phyloP scores from a whole-genome alignment of 2,888 invertebrate species.

The Pyrocoelia pectoralis region DNA sequence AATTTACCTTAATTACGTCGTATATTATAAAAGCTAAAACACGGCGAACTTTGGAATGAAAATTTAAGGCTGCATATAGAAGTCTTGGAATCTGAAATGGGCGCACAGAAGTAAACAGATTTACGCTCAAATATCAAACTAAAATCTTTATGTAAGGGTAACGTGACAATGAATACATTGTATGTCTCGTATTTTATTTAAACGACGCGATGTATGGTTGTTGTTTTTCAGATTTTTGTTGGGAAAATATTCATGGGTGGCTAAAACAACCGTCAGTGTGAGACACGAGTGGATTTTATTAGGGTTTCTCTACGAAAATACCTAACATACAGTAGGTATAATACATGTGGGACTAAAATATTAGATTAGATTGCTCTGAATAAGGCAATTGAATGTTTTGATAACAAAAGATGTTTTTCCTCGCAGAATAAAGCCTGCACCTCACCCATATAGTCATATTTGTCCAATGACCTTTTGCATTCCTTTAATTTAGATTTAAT shows the following conservation, averaged over 20 bases:
- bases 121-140: neutral
- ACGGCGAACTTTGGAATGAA: conserved; percentile 20
- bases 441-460: no score
- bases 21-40: conserved; percentile 22
- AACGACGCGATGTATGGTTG: conserved; percentile 3
- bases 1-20: conserved; percentile 36
- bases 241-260: conserved; percentile 29
- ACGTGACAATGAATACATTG: conserved; percentile 26
- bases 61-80: conserved; percentile 7
- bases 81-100: conserved; percentile 3
- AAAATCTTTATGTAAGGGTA: neutral
- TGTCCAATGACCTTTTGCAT: no score
- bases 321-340: conserved; percentile 10
- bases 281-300: conserved; percentile 28
- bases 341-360: conserved; percentile 6
- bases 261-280: conserved; percentile 21
- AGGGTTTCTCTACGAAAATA: conserved; percentile 15
- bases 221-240: conserved; percentile 27
- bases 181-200: conserved; percentile 27
- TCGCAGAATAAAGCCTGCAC: neutral
- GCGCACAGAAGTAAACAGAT: conserved; percentile 20
- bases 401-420: neutral
- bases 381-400: conserved; percentile 8
- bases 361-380: neutral
- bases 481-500: no score